Evolutionary conservation across 2,797 vertebrate genomes (phyloP).

Genomic region (Pseudocheirus occidentalis): DNA sequence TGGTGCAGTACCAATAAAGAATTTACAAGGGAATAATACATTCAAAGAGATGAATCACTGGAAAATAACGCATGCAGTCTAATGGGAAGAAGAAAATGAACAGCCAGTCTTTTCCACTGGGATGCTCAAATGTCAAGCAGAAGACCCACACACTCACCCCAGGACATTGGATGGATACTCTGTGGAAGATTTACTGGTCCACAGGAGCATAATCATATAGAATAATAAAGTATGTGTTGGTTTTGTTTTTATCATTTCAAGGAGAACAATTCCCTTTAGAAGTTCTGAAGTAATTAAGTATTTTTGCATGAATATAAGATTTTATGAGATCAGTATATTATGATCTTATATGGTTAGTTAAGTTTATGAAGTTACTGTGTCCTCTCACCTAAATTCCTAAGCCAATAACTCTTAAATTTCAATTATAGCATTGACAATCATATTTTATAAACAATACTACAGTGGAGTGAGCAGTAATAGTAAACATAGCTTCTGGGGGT

Average conservation of each 20-base stretch:
- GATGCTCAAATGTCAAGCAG: too few relatives aligned
- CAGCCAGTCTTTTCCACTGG: neutral
- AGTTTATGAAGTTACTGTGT: neutral
- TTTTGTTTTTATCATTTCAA: neutral
- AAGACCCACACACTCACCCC: neutral
- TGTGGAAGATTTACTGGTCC: neutral
- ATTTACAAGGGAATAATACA: neutral
- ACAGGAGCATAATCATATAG: neutral
- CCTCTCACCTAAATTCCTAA: neutral
- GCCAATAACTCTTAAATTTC: neutral
- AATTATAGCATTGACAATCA: neutral
- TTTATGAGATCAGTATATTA: neutral
- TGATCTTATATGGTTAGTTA: neutral
- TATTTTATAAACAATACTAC: neutral
- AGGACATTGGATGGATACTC: neutral
- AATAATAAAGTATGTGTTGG: too few relatives aligned
- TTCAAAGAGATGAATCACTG: neutral
- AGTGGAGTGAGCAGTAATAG: neutral
- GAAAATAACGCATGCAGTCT: neutral
- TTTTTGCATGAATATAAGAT: neutral
- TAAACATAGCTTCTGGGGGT: neutral
- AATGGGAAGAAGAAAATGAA: neutral
- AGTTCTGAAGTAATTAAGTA: neutral
- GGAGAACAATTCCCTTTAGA: neutral
- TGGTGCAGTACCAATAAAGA: neutral